Evolutionary conservation across 2,113 vertebrate genomes (phyloP).

Genomic region (Haplochromis burtoni): DNA sequence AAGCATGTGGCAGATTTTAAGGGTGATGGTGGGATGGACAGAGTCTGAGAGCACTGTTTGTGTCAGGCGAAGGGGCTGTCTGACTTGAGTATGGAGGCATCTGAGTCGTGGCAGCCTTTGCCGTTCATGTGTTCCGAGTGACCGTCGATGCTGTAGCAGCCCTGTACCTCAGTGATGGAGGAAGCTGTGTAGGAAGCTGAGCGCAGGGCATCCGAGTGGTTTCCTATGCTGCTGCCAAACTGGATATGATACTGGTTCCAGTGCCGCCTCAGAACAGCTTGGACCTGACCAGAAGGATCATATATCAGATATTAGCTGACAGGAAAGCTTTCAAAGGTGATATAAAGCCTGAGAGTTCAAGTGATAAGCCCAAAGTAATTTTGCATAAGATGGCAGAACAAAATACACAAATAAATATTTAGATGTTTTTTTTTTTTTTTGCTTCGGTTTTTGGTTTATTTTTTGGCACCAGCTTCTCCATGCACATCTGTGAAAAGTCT

Average conservation of each 20-base stretch:
- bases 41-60: not conserved
- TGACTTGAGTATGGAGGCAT: conserved; percentile 70
- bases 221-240: conserved; percentile 82
- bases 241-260: conserved; percentile 95
- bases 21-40: not conserved
- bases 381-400: not conserved
- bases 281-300: conserved; percentile 73
- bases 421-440: not conserved
- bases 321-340: not conserved
- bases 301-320: not conserved
- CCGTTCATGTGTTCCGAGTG: conserved; percentile 88
- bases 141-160: conserved; percentile 83
- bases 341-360: not conserved
- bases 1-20: not conserved
- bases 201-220: conserved; percentile 83
- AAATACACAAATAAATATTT: not conserved
- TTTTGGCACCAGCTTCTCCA: not conserved
- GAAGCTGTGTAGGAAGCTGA: conserved; percentile 93
- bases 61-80: conserved; percentile 81
- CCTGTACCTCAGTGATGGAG: conserved; percentile 84
- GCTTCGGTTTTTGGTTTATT: not conserved
- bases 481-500: not conserved
- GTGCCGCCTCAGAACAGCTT: conserved; percentile 85
- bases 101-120: conserved; percentile 81
- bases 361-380: not conserved